phyloP scores from a whole-genome alignment of 2,888 invertebrate genomes.

The Endotricha flammealis region DNA sequence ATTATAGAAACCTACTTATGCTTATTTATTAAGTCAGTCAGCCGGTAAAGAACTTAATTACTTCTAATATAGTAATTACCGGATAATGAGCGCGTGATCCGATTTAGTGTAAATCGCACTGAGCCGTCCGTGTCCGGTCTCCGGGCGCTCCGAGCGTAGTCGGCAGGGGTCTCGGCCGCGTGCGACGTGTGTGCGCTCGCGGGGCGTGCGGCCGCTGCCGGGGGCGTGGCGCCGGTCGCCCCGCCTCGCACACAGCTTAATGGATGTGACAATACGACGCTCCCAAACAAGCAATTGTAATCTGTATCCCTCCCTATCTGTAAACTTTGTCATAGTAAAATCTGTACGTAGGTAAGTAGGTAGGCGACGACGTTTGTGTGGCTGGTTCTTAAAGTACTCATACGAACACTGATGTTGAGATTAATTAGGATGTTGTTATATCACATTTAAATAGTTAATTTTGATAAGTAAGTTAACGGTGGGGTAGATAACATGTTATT shows the following conservation, averaged over 20 bases:
- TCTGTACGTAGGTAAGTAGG: conserved; percentile 25
- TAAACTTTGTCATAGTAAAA: conserved; percentile 37
- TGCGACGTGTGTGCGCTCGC: conserved; percentile 26
- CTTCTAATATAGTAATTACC: conserved; percentile 26
- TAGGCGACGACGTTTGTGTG: conserved; percentile 1
- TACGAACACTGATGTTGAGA: too few relatives aligned
- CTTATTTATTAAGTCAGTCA: neutral
- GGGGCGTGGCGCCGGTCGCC: conserved; percentile 47
- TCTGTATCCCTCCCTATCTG: conserved; percentile 60
- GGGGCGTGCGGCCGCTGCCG: conserved; percentile 35
- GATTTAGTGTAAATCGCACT: conserved; percentile 69
- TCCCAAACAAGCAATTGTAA: conserved; percentile 65
- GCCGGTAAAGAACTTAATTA: conserved; percentile 9
- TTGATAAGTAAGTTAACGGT: too few relatives aligned
- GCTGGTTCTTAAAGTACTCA: too few relatives aligned
- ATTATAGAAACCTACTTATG: neutral
- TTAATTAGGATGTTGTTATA: too few relatives aligned
- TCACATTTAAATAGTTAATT: too few relatives aligned
- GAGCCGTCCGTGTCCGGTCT: conserved; percentile 39
- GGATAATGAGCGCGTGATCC: conserved; percentile 58
- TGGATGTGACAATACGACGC: conserved; percentile 75
- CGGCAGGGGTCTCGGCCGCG: conserved; percentile 21
- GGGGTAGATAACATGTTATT: too few relatives aligned
- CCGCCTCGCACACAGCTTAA: conserved; percentile 60
- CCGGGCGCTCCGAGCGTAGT: conserved; percentile 17